Conservation (phyloP, 2,113 vertebrate genomes). For the Antechinus flavipes region DNA sequence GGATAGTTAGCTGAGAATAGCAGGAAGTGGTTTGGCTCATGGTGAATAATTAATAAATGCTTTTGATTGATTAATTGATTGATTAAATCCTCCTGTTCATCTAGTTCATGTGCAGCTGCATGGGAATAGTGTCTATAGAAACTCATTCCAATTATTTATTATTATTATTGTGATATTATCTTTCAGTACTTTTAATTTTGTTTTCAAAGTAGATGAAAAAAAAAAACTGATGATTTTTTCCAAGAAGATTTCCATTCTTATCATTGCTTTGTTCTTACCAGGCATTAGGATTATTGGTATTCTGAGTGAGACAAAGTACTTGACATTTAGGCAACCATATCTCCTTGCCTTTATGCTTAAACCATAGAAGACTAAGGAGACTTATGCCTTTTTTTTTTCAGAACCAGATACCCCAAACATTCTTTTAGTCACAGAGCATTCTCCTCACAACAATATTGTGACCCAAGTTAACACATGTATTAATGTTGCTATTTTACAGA, state of each 20-base stretch:
- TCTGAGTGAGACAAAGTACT: background rate
- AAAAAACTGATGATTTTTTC: constrained; percentile 35
- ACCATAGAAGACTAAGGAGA: background rate
- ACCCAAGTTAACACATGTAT: background rate
- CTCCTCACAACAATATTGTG: background rate
- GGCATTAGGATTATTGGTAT: background rate
- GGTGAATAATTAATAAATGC: background rate
- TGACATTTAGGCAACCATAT: background rate
- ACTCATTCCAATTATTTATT: background rate
- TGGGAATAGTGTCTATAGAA: background rate
- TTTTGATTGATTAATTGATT: background rate
- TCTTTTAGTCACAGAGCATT: background rate
- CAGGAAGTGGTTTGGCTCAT: background rate
- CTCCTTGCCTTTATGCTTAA: background rate
- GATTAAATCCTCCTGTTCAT: background rate
- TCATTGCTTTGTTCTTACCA: background rate
- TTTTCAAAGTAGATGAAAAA: constrained; percentile 36
- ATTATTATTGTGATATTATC: constrained; percentile 48
- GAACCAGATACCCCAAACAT: background rate
- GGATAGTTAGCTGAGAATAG: background rate
- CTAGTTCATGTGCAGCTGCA: background rate
- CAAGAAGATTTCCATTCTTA: constrained; percentile 34
- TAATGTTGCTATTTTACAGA: background rate
- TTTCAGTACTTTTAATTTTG: constrained; percentile 53
- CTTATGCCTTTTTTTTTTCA: background rate